Percentiles rank a stretch among this genome's conserved stretches.
These are phyloP conservation scores for Triplophysa yarkandensis DNA, from an alignment of 2,797 vertebrate genomes.

Conservation along the genomic window DNA sequence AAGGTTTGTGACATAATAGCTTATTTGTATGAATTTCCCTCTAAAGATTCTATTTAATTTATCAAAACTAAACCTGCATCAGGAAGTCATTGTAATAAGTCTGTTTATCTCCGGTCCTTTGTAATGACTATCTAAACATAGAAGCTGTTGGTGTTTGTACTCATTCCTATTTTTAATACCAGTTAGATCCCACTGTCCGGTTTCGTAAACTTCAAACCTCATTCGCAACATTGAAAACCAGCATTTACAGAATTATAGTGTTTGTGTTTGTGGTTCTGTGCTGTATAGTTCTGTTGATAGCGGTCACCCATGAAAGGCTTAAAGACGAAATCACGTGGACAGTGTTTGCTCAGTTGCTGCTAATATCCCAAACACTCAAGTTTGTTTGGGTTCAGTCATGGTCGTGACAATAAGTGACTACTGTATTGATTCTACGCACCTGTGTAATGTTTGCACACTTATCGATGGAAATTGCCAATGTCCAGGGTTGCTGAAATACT, in stretches of 20 bases:
- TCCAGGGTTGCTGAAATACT: constrained; percentile 6
- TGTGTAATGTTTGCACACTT: constrained; percentile 43
- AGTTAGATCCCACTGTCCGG: constrained; percentile 18
- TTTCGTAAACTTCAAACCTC: constrained; percentile 43
- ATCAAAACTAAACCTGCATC: too few species aligned
- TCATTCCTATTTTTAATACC: constrained; percentile 34
- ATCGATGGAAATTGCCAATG: not conserved
- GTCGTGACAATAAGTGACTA: constrained; percentile 20
- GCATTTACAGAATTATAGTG: constrained; percentile 51
- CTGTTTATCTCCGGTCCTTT: not conserved
- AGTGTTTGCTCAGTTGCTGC: constrained; percentile 46
- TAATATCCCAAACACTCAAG: constrained; percentile 53
- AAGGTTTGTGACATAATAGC: too few species aligned
- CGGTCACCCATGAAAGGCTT: constrained; percentile 46
- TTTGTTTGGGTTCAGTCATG: constrained; percentile 48
- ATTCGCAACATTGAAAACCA: constrained; percentile 42
- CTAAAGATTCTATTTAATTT: too few species aligned
- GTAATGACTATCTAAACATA: constrained; percentile 17
- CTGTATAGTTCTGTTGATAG: constrained; percentile 46
- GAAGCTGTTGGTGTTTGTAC: constrained; percentile 27
- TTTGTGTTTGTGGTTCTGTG: constrained; percentile 54
- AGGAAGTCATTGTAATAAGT: constrained; percentile 2
- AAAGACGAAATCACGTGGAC: constrained; percentile 48
- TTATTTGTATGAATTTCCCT: too few species aligned
- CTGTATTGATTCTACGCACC: constrained; percentile 53